Conservation (phyloP, 2,113 vertebrate genomes). For the Caloenas nicobarica region DNA sequence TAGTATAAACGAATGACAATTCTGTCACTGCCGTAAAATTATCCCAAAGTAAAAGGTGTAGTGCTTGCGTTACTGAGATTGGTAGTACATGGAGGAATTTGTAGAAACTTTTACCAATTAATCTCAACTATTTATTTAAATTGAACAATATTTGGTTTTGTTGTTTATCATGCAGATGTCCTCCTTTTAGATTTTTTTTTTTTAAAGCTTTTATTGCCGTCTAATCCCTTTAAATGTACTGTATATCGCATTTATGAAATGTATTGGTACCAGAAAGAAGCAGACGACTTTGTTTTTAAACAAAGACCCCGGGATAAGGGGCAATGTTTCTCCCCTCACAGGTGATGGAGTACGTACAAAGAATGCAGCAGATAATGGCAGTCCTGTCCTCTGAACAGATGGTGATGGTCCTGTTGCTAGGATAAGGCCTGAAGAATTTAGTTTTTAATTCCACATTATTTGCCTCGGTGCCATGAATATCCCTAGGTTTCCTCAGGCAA, state of each 20-base stretch:
- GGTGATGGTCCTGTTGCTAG: conserved; percentile 93
- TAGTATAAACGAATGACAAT: background rate
- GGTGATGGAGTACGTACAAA: conserved; percentile 87
- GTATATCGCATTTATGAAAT: conserved; percentile 72
- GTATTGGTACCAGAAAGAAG: conserved; percentile 54
- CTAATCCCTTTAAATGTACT: conserved; percentile 62
- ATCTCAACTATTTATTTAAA: conserved; percentile 49
- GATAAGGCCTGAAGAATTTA: conserved; percentile 92
- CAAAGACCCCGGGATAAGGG: conserved; percentile 77
- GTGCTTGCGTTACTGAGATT: background rate
- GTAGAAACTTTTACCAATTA: background rate
- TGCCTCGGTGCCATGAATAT: conserved; percentile 90
- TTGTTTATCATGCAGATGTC: conserved; percentile 55
- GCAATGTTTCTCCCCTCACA: conserved; percentile 80
- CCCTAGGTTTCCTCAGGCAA: conserved; percentile 85
- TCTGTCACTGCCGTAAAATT: background rate
- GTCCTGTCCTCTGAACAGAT: conserved; percentile 89
- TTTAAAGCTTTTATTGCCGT: background rate
- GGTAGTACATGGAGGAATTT: background rate
- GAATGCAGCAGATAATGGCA: conserved; percentile 81
- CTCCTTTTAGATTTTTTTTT: background rate
- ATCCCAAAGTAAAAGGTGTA: background rate
- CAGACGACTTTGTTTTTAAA: conserved; percentile 71
- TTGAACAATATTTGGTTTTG: conserved; percentile 47
- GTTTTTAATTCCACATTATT: conserved; percentile 97